Evolutionary conservation across 2,797 vertebrate genomes (phyloP), one percentile per base, ranked within the genome.

Genomic region (Amniataba percoides): DNA sequence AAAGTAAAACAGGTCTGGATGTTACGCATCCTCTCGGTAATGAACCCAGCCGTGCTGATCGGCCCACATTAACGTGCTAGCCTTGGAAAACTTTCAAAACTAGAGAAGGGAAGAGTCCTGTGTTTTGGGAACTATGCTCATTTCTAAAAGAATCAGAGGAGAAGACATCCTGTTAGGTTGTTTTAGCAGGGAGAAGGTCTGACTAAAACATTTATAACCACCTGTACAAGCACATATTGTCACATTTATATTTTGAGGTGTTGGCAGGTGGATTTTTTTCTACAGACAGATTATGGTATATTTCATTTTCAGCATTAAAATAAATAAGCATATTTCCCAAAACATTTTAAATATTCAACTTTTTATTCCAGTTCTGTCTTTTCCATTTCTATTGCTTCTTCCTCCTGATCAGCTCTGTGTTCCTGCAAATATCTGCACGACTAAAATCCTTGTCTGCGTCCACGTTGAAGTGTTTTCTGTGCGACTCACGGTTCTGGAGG

Each of bases 401-500:
- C 59, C 45, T 71, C 68, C 39, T 42, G 52, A 51, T 42, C 49
- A 75, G 57, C 21, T 39, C 53, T 6, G n/a, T 36, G 27, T 78
- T 19, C 19, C 6, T 34, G 25, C 46, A 63, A 40, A 70, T 31
- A 48, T 61, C 60, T 75, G 42, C 1, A 43, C 14, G 27, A 60
- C 56, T 23, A 5, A 25, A 56, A 7, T 0, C 11, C 39, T n/a
- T 0, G n/a, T 34, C 71, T 58, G 3, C 11, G 2, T 76, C 40
- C 39, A 43, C 8, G 39, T 52, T 9, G 2, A 23, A 19, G 0
- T 31, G 0, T 60, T 40, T 14, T 42, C 31, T 7, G 16, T 5
- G 0, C 3, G 31, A 98, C 98, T 99, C 95, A 99, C 98, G 88
- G 98, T 99, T 96, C 98, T 95, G 81, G 98, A 97, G 58, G 98